A percentile compares a stretch with the other conserved stretches of the same genome.
These are phyloP conservation scores for Melopsittacus undulatus DNA, from an alignment of 2,797 vertebrate genomes.

Conservation along the genomic window DNA sequence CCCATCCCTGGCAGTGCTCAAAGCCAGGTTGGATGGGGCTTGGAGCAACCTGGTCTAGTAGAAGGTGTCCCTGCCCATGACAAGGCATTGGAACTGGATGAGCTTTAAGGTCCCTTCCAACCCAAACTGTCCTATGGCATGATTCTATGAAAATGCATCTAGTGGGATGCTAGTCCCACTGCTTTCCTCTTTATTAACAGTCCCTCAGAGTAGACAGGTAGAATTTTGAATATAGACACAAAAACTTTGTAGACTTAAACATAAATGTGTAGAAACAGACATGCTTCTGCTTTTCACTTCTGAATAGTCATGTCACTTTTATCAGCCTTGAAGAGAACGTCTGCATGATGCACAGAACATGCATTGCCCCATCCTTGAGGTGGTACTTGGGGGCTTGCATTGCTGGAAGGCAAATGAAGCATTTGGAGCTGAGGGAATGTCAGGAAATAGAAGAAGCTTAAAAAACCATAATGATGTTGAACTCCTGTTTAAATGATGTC, in stretches of 20 bases:
- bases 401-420: not conserved
- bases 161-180: not conserved
- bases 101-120: not conserved
- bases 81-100: not conserved
- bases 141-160: not conserved
- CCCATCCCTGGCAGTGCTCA: not conserved
- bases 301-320: not conserved
- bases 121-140: not conserved
- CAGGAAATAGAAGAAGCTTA: not conserved
- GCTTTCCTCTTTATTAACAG: not conserved
- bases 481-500: not conserved
- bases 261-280: not conserved
- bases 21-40: not conserved
- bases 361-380: not conserved
- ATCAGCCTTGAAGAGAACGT: not conserved
- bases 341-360: rapidly evolving
- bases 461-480: not conserved
- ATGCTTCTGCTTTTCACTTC: not conserved
- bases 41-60: not conserved
- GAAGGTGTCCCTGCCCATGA: not conserved
- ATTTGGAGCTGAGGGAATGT: not conserved
- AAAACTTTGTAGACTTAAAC: not conserved
- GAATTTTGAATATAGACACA: not conserved
- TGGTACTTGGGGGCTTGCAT: too few relatives aligned
- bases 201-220: not conserved